Conservation (phyloP, 2,888 invertebrate species). For the Cerastis leucographa region DNA sequence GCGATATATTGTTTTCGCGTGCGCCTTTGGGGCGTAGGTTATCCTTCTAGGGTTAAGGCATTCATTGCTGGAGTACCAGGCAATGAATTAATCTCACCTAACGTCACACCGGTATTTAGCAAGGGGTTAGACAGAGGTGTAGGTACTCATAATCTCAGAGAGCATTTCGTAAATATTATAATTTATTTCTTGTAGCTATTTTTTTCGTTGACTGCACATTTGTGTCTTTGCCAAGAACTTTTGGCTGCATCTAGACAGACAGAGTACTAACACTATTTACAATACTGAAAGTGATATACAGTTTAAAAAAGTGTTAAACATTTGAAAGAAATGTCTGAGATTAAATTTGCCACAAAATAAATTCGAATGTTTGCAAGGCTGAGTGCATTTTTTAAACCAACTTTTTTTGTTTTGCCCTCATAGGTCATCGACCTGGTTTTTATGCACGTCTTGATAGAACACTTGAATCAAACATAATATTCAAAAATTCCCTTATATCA, state of each 20-base stretch:
- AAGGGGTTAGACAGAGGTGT: background rate
- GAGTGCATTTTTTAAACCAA: background rate
- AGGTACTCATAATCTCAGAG: background rate
- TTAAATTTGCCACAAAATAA: slow-evolving; percentile 8
- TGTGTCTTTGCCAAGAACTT: slow-evolving; percentile 59
- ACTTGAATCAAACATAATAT: background rate
- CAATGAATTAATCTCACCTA: background rate
- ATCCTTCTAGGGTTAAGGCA: no score
- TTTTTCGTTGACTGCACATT: slow-evolving; percentile 37
- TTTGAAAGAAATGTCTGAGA: background rate
- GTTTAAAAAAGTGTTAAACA: background rate
- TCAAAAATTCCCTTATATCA: background rate
- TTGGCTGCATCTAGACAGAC: slow-evolving; percentile 52
- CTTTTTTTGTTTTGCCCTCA: background rate
- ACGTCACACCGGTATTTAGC: background rate
- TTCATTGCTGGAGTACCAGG: no score
- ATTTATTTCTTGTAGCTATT: slow-evolving; percentile 10
- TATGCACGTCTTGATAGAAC: background rate
- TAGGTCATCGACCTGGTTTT: background rate
- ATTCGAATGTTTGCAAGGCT: background rate
- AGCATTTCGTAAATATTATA: slow-evolving; percentile 1
- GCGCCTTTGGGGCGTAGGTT: no score
- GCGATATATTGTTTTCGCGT: no score
- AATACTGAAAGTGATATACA: slow-evolving; percentile 21
- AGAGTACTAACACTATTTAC: slow-evolving; percentile 37